Conservation (phyloP, 2,888 invertebrate species). For the Tuta absoluta region DNA sequence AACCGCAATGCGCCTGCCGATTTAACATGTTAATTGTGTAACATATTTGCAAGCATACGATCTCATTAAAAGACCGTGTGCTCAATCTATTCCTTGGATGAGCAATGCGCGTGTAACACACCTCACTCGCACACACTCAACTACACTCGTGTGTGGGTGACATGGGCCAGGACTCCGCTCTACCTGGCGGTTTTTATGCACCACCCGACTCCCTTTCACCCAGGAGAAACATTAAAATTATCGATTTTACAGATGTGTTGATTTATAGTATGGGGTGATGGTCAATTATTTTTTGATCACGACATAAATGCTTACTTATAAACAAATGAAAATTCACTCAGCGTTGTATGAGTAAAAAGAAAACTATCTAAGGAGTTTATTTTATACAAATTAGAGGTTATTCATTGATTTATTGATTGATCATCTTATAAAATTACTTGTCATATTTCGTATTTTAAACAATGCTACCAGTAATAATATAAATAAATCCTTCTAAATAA, state of each 20-base stretch:
- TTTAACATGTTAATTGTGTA: conserved; percentile 15
- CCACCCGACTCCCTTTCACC: conserved; percentile 8
- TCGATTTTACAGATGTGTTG: conserved; percentile 8
- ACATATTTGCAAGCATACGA: not conserved
- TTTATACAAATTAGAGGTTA: too few species aligned
- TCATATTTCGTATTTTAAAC: too few species aligned
- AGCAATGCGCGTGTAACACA: not conserved
- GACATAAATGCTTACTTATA: not conserved
- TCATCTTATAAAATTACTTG: too few species aligned
- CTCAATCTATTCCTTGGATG: not conserved
- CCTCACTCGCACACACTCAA: not conserved
- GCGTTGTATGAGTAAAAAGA: not conserved
- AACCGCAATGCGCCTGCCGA: not conserved
- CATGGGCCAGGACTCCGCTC: not conserved
- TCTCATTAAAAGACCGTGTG: conserved; percentile 7
- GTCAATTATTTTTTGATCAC: not conserved
- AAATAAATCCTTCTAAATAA: too few species aligned
- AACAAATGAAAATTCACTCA: not conserved
- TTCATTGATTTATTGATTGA: too few species aligned
- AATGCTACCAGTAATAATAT: too few species aligned
- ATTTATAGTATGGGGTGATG: not conserved
- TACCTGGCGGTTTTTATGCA: conserved; percentile 13
- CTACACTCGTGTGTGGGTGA: not conserved
- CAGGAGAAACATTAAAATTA: not conserved
- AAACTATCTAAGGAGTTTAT: too few species aligned